Evolutionary conservation across 2,797 vertebrate genomes (phyloP), one percentile per base, ranked within the genome.

Genomic region (Ceryle rudis): DNA sequence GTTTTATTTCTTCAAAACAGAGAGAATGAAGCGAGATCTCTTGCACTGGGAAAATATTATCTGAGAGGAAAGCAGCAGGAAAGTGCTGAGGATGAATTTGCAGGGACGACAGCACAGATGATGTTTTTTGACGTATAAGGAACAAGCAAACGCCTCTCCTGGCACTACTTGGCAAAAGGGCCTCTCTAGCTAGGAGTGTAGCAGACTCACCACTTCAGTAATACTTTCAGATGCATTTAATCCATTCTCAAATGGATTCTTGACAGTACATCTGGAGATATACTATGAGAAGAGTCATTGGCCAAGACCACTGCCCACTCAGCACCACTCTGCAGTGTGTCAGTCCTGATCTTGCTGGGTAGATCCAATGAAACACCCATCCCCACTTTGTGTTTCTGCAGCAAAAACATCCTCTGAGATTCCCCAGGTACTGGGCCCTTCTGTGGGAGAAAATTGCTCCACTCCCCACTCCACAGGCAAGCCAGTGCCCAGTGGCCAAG

Each of bases 1-100:
- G 25, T 70, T 87, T 70, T 58, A 51, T 58, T 92, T 86, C 81
- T 75, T 71, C 2, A 2, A n/a, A 81, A 77, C 5, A 79, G 47
- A 90, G 22, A 31, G 55, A 55, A 47, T 41, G 31, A 88, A 70
- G 51, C 1, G 31, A 92, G 14, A 61, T 55, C 57, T 65, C 78
- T 86, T 77, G 39, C 0, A 0, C 66, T 74, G 72, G 31, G 62
- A 89, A 95, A 94, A 89, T 42, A 75, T 19, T 47, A 52, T 65
- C 73, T 14, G 44, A 79, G 9, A 42, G 39, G 39, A 60, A 95
- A 94, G 55, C 39, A 75, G 41, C 49, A 83, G 84, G 49, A 89
- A 94, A 92, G 64, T 54, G 78, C 44, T 60, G 69, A 91, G 83
- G 51, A 79, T 51, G 25, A 70, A 81, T 82, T 90, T 93, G 37